These are phyloP conservation scores for Drosophila orena DNA, from an alignment of 1,140 invertebrate genomes.

Conservation along the genomic window DNA sequence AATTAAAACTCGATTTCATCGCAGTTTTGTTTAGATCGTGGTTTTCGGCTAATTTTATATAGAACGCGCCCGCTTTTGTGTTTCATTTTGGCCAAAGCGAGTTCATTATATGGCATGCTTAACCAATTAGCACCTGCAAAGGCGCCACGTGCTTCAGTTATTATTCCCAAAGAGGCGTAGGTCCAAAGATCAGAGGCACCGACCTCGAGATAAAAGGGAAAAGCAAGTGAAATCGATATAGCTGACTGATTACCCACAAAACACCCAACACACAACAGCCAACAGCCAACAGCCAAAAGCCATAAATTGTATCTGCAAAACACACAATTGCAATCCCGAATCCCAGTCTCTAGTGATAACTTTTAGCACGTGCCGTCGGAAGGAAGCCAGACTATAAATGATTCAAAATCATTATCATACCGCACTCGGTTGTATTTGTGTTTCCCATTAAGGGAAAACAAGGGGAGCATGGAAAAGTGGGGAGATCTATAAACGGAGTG, in stretches of 20 bases:
- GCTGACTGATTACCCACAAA: conserved; percentile 23
- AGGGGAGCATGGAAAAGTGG: background rate
- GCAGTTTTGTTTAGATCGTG: conserved; percentile 24
- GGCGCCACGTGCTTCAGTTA: conserved; percentile 44
- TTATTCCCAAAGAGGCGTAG: conserved; percentile 14
- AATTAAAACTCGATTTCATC: conserved; percentile 42
- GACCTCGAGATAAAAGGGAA: background rate
- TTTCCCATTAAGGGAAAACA: conserved; percentile 36
- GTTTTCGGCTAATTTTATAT: conserved; percentile 32
- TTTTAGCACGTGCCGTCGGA: conserved; percentile 50
- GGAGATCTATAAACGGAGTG: conserved; percentile 3
- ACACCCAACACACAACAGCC: too few species aligned
- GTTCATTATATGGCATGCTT: conserved; percentile 67
- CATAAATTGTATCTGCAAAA: conserved; percentile 16
- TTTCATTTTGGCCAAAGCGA: conserved; percentile 16
- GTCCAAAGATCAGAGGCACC: conserved; percentile 36
- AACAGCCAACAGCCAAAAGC: background rate
- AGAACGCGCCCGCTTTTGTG: conserved; percentile 18
- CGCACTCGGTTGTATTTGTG: conserved; percentile 47
- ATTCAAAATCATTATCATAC: conserved; percentile 68
- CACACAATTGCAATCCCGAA: conserved; percentile 8
- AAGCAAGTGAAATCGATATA: conserved; percentile 7
- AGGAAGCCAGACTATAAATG: conserved; percentile 54
- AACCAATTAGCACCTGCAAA: conserved; percentile 55
- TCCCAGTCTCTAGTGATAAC: conserved; percentile 22